A percentile compares a stretch with the other conserved stretches of the same genome.
phyloP scores from a whole-genome alignment of 2,797 vertebrate genomes.

The Hemibagrus guttatus region DNA sequence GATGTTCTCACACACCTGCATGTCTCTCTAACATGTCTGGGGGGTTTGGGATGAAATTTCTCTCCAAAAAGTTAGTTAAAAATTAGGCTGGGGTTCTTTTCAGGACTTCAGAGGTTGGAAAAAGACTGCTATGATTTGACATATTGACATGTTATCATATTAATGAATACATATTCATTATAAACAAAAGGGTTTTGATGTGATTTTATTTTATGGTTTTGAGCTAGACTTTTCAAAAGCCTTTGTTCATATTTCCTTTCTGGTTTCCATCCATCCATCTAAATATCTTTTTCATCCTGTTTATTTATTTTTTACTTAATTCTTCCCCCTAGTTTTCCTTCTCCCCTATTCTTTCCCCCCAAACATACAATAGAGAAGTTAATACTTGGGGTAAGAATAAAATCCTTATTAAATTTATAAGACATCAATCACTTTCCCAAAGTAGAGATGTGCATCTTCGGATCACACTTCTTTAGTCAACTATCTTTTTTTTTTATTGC shows the following conservation, averaged over 20 bases:
- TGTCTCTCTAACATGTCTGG: not conserved
- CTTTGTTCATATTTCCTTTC: not conserved
- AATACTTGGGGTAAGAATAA: not conserved
- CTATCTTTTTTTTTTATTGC: not conserved
- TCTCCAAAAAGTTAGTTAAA: not conserved
- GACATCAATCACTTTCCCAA: not conserved
- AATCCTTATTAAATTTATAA: not conserved
- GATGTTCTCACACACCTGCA: constrained; percentile 6
- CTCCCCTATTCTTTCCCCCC: too few species aligned
- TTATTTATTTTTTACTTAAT: not conserved
- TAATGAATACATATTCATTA: not conserved
- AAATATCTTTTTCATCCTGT: not conserved
- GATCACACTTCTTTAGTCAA: not conserved
- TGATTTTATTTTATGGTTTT: not conserved
- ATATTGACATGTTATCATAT: not conserved
- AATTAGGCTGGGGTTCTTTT: not conserved
- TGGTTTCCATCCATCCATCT: not conserved
- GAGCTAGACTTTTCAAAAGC: not conserved
- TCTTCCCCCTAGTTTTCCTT: too few species aligned
- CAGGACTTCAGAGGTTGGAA: not conserved
- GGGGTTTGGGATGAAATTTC: not conserved
- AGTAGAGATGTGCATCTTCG: not conserved
- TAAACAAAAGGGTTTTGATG: not conserved
- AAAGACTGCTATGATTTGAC: not conserved
- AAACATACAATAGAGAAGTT: not conserved